Conservation (phyloP, 2,888 invertebrate genomes). For the Balanococcus diminutus region DNA sequence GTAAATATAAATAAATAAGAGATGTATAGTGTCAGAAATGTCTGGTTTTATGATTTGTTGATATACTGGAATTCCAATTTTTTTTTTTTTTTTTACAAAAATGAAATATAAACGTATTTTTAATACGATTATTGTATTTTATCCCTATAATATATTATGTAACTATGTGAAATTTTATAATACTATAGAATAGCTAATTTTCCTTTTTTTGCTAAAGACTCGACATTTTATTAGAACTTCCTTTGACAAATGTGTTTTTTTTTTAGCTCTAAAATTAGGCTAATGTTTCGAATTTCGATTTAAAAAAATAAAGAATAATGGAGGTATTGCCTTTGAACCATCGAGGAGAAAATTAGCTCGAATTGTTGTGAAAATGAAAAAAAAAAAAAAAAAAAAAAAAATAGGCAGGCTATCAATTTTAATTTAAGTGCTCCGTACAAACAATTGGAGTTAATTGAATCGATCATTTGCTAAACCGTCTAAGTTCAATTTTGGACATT, state of each 20-base stretch:
- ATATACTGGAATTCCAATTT: background rate
- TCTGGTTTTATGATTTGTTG: constrained; percentile 2
- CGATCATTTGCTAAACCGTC: no score
- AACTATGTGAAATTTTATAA: background rate
- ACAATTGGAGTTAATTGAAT: no score
- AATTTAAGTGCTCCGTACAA: no score
- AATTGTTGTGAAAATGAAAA: no score
- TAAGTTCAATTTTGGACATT: no score
- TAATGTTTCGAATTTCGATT: background rate
- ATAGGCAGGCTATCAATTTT: no score
- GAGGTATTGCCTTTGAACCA: background rate
- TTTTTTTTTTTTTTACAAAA: background rate
- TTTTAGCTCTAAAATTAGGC: background rate
- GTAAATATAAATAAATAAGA: constrained; percentile 2
- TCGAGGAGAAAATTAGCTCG: no score
- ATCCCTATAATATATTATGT: no score
- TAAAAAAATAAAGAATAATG: background rate
- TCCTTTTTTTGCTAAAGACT: background rate
- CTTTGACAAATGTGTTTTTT: background rate
- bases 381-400: no score
- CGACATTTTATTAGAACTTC: background rate
- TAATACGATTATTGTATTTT: background rate
- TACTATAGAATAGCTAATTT: background rate
- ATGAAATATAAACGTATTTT: background rate
- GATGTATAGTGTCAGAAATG: background rate